Evolutionary conservation across 2,113 vertebrate genomes (phyloP), one percentile per base, ranked within the genome.

Genomic region (Rhabdomys dilectus): DNA sequence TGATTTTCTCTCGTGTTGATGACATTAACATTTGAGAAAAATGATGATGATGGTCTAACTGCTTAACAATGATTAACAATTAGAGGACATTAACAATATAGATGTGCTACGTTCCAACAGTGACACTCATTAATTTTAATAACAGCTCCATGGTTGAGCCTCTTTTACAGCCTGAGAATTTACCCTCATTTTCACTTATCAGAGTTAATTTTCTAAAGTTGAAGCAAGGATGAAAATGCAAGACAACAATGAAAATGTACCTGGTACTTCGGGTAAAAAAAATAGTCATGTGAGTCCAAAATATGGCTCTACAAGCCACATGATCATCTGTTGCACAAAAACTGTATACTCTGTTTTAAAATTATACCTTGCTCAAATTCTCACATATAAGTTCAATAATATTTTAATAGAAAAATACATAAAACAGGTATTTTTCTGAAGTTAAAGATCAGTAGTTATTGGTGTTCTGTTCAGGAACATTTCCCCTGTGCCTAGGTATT

Each of bases 61-160:
- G 36, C 31, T 88, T 93, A 96, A 92, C 91, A 73, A 95, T 93
- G 78, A 97, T 95, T 97, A 96, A 93, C 68, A 97, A 95, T 93
- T 95, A 92, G 48, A 96, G 56, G n/a, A 48, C 56, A 91, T 95
- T 94, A 93, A 94, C 81, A 66, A 51, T 96, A 96, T 72, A 89
- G 96, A 96, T 94, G 85, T 96, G 92, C 90, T 77, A 34, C 64
- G n/a, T 92, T 93, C 88, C 93, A 96, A 95, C 48, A 92, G 87
- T 86, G 88, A 89, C 42, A 91, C 45, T 93, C 77, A 95, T 96
- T 96, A 96, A 95, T 97, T 97, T 96, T 97, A 91, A 96, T 95
- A 91, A 91, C 29, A 88, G 76, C 70, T 51, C 19, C 77, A 75
- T 34, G 73, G 72, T 82, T 93, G 91, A 89, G 62, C 90, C 80